Percentiles rank a stretch among this genome's conserved stretches.
Evolutionary conservation across 2,888 invertebrate species (phyloP).

Genomic region (Trissolcus japonicus): DNA sequence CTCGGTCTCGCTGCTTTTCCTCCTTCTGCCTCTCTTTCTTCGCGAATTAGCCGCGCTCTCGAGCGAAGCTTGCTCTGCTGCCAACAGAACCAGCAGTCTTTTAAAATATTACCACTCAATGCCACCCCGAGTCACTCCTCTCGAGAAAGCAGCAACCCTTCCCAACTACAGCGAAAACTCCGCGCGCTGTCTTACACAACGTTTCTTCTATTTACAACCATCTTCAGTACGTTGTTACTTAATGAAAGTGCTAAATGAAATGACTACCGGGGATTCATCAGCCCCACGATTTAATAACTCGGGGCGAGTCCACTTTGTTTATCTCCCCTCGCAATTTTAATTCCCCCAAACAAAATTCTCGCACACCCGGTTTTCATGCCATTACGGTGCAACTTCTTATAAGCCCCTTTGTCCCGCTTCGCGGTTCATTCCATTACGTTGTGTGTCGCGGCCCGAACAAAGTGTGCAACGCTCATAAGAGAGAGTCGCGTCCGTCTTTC

Average conservation of each 20-base stretch:
- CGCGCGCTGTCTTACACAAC: conserved; percentile 36
- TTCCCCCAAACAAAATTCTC: conserved; percentile 5
- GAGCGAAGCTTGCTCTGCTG: conserved; percentile 55
- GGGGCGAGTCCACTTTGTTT: conserved; percentile 35
- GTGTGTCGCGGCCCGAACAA: conserved; percentile 35
- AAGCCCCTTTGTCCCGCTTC: conserved; percentile 32
- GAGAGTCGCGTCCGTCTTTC: conserved; percentile 36
- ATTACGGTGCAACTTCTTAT: conserved; percentile 37
- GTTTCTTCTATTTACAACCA: conserved; percentile 50
- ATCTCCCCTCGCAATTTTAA: conserved; percentile 5
- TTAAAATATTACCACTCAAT: conserved; percentile 62
- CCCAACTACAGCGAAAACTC: conserved; percentile 48
- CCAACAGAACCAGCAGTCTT: conserved; percentile 56
- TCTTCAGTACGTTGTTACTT: conserved; percentile 42
- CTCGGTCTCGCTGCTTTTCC: conserved; percentile 53
- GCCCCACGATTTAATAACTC: conserved; percentile 34
- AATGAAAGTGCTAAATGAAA: conserved; percentile 44
- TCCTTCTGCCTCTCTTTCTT: conserved; percentile 38
- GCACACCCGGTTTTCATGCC: conserved; percentile 18
- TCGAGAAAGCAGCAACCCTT: conserved; percentile 22
- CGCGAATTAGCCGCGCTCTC: conserved; percentile 57
- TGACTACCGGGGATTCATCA: conserved; percentile 42
- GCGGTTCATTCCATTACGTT: conserved; percentile 41
- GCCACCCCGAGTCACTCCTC: conserved; percentile 31
- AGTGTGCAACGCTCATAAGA: conserved; percentile 37